Evolutionary conservation across 2,797 vertebrate genomes (phyloP).

Genomic region (Myotis vivesi): DNA sequence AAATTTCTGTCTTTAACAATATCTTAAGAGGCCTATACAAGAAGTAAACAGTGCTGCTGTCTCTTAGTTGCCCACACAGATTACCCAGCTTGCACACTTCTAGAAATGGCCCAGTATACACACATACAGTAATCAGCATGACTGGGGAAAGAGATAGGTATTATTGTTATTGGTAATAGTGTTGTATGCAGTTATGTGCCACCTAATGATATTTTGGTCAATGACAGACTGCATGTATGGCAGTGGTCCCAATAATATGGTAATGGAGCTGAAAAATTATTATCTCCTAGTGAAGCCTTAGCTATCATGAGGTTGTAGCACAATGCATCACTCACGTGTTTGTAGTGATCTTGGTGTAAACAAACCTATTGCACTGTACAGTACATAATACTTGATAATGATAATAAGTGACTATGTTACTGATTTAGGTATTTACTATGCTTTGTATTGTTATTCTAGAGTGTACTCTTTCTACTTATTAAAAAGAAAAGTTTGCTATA

Average conservation of each 20-base stretch:
- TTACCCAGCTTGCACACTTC: background rate
- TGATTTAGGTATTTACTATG: background rate
- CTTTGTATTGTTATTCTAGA: background rate
- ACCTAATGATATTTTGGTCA: background rate
- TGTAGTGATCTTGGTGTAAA: background rate
- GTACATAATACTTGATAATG: background rate
- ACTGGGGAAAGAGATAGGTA: background rate
- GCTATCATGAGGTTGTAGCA: background rate
- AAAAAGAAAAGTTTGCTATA: background rate
- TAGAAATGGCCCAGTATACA: background rate
- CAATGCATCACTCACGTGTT: background rate
- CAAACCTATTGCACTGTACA: background rate
- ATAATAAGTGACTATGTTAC: background rate
- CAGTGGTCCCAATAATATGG: background rate
- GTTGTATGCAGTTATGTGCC: background rate
- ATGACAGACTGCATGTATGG: background rate
- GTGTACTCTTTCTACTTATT: background rate
- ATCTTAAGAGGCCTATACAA: background rate
- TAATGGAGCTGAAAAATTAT: background rate
- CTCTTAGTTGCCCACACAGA: background rate
- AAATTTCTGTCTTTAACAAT: background rate
- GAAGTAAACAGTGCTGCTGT: background rate
- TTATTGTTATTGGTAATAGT: background rate
- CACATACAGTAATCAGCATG: background rate
- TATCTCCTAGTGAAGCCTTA: background rate